Evolutionary conservation across 2,888 invertebrate genomes (phyloP).

Genomic region (Blera fallax): DNA sequence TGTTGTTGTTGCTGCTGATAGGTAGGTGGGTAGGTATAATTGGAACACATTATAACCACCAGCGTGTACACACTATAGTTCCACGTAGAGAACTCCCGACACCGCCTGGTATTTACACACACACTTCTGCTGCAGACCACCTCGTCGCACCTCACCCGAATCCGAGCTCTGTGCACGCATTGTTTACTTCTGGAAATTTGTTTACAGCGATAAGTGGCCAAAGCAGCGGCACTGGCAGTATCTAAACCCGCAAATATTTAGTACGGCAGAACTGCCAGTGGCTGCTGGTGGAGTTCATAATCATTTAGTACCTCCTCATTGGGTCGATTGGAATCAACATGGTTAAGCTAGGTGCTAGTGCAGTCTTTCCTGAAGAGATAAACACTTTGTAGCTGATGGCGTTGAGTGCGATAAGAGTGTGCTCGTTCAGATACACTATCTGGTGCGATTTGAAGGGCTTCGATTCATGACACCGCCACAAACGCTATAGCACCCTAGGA

Average conservation of each 20-base stretch:
- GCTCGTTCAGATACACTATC: constrained; percentile 35
- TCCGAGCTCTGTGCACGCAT: background rate
- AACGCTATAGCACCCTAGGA: background rate
- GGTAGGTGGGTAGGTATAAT: background rate
- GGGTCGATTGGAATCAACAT: background rate
- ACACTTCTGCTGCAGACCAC: background rate
- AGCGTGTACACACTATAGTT: no score
- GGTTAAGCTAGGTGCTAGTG: background rate
- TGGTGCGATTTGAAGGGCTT: constrained; percentile 38
- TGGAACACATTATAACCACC: background rate
- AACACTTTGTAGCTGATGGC: background rate
- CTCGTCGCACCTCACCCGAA: background rate
- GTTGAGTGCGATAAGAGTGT: constrained; percentile 40
- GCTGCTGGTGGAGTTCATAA: background rate
- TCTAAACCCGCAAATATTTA: constrained; percentile 8
- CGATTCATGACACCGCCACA: constrained; percentile 27
- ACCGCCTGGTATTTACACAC: background rate
- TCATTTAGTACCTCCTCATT: background rate
- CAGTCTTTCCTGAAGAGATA: background rate
- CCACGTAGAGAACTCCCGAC: background rate
- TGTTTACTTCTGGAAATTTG: background rate
- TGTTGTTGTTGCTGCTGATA: background rate
- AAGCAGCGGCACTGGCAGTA: background rate
- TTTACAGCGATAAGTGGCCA: constrained; percentile 1
- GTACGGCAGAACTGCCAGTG: background rate